Conservation (phyloP, 2,888 invertebrate genomes). For the Chelonus formosanus region DNA sequence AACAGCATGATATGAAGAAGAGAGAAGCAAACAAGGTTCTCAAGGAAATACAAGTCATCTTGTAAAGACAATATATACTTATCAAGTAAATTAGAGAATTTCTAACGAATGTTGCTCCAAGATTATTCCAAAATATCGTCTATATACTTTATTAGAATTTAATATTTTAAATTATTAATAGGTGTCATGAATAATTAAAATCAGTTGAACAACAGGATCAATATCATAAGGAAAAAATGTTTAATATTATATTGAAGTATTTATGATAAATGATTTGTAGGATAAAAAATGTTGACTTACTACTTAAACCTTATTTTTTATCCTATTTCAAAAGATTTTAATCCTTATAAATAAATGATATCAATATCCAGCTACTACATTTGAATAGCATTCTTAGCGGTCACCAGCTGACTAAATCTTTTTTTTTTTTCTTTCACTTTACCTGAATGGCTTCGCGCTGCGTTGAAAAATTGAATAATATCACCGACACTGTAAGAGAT, state of each 20-base stretch:
- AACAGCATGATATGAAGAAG: slow-evolving; percentile 13
- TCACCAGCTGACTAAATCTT: slow-evolving; percentile 1
- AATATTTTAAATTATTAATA: too few species aligned
- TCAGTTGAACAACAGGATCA: too few species aligned
- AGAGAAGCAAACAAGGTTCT: slow-evolving; percentile 19
- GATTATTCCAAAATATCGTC: too few species aligned
- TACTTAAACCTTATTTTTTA: too few species aligned
- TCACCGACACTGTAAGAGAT: slow-evolving; percentile 23
- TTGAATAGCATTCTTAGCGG: slow-evolving; percentile 36
- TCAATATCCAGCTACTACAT: slow-evolving; percentile 48
- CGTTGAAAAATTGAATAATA: slow-evolving; percentile 40
- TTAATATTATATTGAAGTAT: too few species aligned
- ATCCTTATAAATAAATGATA: slow-evolving; percentile 51
- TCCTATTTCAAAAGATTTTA: slow-evolving; percentile 35
- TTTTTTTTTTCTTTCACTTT: slow-evolving; percentile 6
- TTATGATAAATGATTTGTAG: too few species aligned
- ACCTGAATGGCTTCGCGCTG: slow-evolving; percentile 14
- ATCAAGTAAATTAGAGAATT: slow-evolving; percentile 19
- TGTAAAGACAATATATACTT: too few species aligned
- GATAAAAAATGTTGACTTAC: too few species aligned
- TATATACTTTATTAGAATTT: too few species aligned
- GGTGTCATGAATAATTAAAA: too few species aligned
- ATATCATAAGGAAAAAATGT: too few species aligned
- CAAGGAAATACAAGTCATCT: background rate
- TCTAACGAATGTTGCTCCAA: too few species aligned